Evolutionary conservation across 2,113 vertebrate species (phyloP), one percentile per base, ranked within the genome.

Genomic region (Rutilus rutilus): DNA sequence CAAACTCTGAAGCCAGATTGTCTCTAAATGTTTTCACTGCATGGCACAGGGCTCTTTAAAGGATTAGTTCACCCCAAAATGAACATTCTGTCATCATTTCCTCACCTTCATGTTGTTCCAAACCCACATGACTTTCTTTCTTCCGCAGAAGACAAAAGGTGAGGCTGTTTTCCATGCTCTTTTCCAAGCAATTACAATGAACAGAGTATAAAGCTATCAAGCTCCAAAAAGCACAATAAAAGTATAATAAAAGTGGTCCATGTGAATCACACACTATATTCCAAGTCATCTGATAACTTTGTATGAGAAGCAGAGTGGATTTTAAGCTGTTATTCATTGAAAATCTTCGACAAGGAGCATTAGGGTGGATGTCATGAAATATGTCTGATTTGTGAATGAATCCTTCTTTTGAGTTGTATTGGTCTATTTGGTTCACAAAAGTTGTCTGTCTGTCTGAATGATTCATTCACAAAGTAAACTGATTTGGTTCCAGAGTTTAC

Each of bases 71-170:
- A 52, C 75, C 50, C 50, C 27, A 54, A 54, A 77, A 54, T 77
- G 75, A 77, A 77, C 45, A 77, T 52, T 77, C 50, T 77, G 50
- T 77, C 75, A 77, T 77, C 50, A 77, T 77, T 77, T 33, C 54
- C 47, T 52, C 45, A 77, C 47, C 75, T 77, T 77, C 75, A 77
- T 77, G 75, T 54, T 27, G 27, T 54, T 77, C 75, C 75, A 77
- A 77, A 54, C 25, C 47, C 75, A 77, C 27, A 52, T 77, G 75
- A 77, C 27, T 77, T 77, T 30, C 50, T 77, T 77, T 77, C 47
- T 77, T 54, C 74, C 15, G 75, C 75, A 52, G 47, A 54, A 77
- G 75, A 77, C 15, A 33, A 77, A 77, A 54, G 45, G 15, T 54
- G 21, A 54, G 75, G 27, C 50, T 54, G 47, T 77, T 77, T 77